Percentiles rank a stretch among this genome's conserved stretches.
Evolutionary conservation across 2,888 invertebrate species (phyloP).

Genomic region (Tillus elongatus): DNA sequence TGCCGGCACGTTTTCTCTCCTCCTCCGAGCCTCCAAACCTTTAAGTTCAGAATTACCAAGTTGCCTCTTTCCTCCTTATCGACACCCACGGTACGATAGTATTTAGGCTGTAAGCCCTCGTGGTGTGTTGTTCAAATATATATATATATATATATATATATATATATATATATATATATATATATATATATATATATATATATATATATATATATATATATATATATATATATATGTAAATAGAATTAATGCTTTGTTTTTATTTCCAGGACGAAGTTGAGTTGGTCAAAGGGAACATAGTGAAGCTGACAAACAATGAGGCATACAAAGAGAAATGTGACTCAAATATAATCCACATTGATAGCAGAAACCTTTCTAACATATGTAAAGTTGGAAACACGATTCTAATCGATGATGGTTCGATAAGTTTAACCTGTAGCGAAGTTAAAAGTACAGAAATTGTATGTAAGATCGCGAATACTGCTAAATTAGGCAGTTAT

Average conservation of each 20-base stretch:
- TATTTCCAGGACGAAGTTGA: neutral
- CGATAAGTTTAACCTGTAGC: neutral
- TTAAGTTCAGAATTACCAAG: too few species aligned
- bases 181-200: too few species aligned
- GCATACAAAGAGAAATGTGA: neutral
- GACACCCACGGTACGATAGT: too few species aligned
- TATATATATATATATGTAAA: too few species aligned
- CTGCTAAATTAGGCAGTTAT: neutral
- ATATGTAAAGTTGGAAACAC: slow-evolving; percentile 1
- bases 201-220: too few species aligned
- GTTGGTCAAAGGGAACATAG: neutral
- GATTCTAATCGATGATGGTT: neutral
- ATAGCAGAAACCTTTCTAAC: neutral
- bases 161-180: too few species aligned
- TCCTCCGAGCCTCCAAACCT: too few species aligned
- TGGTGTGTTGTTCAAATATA: too few species aligned
- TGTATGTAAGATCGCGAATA: neutral
- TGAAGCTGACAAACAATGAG: neutral
- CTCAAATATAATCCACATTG: neutral
- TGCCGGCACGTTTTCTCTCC: too few species aligned
- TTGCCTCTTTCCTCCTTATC: too few species aligned
- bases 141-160: too few species aligned
- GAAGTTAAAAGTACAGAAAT: neutral
- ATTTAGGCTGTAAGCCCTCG: too few species aligned
- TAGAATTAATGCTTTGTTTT: neutral